Base-by-base conservation (phyloP, 2,888 invertebrate species). In the Lepidochrysops patricia region DNA sequence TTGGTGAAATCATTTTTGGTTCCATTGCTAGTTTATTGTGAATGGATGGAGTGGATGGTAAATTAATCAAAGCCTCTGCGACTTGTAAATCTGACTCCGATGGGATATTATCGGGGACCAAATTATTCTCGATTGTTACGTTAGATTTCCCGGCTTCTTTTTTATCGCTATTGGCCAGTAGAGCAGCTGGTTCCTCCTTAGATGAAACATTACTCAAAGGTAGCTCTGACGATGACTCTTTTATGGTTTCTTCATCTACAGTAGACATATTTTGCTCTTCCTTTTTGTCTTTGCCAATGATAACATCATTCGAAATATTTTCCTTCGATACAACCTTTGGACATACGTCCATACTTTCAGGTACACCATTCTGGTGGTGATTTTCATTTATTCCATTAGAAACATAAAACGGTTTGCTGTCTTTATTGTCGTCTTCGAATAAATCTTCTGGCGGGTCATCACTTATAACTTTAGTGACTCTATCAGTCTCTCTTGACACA, bases 51-150 rank as follows among this genome's bases (percentile, higher is more conserved):
- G 54, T 80, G 5, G 86, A 74, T 4, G 89, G 89, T 37, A 90
- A 75, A 71, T 82, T 89, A 57, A 89, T 83, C 19, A 90, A 77
- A 1, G 90, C 77, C 72, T 90, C 88, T 15, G 90, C 90, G 63
- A 90, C 81, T 76, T 90, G 89, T 13, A 90, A 74, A 70, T 87
- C 90, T 12, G 88, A 88, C 73, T 89, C 89, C 23, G 89, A 77
- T 4, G 86, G 89, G 37, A 72, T 63, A 69, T 66, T 82, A 64
- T 82, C 75, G 2, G 60, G 5, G 12, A 19, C n/a, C 25, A 57
- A 57, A 13, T 35, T 27, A 13, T 64, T 62, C 29, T 57, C 59
- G 1, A 56, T 26, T 13, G 35, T 43, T 15, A 59, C 48, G 25
- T 63, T 37, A n/a, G 61, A 23, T 5, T 43, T 49, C 23, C 19